These are phyloP conservation scores for Sinosuthora webbiana DNA, from an alignment of 2,113 vertebrate genomes.

Conservation along the genomic window DNA sequence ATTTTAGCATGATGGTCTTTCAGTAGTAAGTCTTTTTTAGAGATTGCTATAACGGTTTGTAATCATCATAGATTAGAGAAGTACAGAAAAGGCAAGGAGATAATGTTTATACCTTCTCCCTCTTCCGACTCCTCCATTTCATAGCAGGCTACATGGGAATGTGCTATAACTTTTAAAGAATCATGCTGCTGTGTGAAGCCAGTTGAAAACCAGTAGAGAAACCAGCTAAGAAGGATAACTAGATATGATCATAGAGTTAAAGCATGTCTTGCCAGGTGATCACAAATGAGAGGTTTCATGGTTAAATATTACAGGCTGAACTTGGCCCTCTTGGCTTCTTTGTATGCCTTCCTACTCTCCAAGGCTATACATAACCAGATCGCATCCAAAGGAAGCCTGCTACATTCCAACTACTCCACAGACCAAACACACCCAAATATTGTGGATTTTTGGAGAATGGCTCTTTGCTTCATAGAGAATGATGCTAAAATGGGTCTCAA, in stretches of 20 bases:
- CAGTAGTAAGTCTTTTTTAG: not conserved
- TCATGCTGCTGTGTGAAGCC: not conserved
- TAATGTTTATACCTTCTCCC: not conserved
- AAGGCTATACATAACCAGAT: not conserved
- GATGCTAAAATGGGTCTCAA: not conserved
- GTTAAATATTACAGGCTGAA: not conserved
- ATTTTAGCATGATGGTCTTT: not conserved
- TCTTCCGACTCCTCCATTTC: not conserved
- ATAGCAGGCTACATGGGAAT: not conserved
- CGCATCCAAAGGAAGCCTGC: not conserved
- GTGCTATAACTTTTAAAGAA: not conserved
- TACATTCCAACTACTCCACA: not conserved
- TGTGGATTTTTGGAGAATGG: not conserved
- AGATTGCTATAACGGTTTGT: not conserved
- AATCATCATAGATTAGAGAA: not conserved
- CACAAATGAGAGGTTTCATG: not conserved
- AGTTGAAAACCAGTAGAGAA: not conserved
- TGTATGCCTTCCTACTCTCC: not conserved
- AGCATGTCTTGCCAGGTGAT: not conserved
- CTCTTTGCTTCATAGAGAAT: not conserved
- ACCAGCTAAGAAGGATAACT: not conserved
- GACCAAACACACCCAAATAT: not conserved
- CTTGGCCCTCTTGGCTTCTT: not conserved
- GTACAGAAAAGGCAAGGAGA: not conserved
- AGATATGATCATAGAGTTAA: not conserved